Conservation (phyloP, 2,797 vertebrate genomes). For the Diplodus puntazzo region DNA sequence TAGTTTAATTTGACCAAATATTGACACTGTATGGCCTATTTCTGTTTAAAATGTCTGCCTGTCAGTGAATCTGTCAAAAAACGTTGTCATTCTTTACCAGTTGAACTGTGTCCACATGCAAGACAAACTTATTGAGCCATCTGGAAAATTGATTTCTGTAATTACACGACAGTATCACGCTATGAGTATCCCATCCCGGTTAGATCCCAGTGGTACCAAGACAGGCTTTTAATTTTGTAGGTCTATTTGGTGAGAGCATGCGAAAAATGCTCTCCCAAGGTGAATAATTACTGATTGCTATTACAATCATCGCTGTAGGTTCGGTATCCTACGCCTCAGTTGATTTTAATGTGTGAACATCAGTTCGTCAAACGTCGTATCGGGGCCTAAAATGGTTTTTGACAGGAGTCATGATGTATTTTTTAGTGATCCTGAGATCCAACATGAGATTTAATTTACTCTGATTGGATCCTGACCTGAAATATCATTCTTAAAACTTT, state of each 20-base stretch:
- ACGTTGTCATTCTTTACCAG: slow-evolving; percentile 4
- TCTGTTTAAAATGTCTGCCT: too few species aligned
- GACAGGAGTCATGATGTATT: slow-evolving; percentile 31
- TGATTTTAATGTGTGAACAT: slow-evolving; percentile 23
- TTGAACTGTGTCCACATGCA: slow-evolving; percentile 20
- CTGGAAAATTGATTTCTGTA: slow-evolving; percentile 26
- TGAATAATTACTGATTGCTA: slow-evolving; percentile 35
- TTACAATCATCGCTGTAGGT: slow-evolving; percentile 17
- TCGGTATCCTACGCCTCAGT: neutral
- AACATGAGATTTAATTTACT: slow-evolving; percentile 38
- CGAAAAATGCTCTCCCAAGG: slow-evolving; percentile 28
- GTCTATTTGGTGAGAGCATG: slow-evolving; percentile 15
- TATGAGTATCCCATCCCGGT: slow-evolving; percentile 10
- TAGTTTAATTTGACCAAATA: too few species aligned
- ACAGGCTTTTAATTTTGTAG: slow-evolving; percentile 23
- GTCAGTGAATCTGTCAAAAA: slow-evolving; percentile 5
- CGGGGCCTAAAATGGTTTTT: slow-evolving; percentile 12
- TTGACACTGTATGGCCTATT: too few species aligned
- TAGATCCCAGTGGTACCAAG: slow-evolving; percentile 11
- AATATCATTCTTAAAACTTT: slow-evolving; percentile 44
- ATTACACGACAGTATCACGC: slow-evolving; percentile 25
- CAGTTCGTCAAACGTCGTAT: slow-evolving; percentile 18
- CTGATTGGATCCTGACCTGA: slow-evolving; percentile 37
- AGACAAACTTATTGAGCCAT: neutral
- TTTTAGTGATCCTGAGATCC: slow-evolving; percentile 42